Percentiles rank a stretch among this genome's conserved stretches.
Evolutionary conservation across 2,888 invertebrate genomes (phyloP).

Genomic region (Schizotus pectinicornis): DNA sequence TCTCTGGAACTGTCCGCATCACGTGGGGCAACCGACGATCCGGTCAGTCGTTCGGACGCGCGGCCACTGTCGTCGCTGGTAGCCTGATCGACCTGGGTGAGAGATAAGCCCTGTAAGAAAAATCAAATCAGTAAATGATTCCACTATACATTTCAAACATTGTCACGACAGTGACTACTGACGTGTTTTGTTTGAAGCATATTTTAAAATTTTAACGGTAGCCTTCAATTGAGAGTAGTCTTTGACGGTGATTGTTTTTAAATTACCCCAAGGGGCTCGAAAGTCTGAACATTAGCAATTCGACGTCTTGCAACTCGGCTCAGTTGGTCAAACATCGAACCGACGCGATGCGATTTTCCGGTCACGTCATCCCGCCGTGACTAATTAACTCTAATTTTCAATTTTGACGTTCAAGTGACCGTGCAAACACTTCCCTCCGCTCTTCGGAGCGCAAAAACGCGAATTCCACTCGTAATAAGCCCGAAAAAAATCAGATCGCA

Average conservation of each 20-base stretch:
- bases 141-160: no score
- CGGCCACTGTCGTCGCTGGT: constrained; percentile 85
- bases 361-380: background rate
- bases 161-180: no score
- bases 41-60: constrained; percentile 80
- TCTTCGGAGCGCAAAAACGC: background rate
- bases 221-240: no score
- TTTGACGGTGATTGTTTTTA: no score
- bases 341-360: no score
- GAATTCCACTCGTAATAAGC: background rate
- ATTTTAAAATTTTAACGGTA: no score
- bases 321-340: no score
- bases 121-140: constrained; percentile 2
- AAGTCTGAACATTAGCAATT: background rate
- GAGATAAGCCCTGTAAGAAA: constrained; percentile 68
- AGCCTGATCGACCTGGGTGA: constrained; percentile 75
- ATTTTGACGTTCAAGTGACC: background rate
- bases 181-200: no score
- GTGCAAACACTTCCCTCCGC: background rate
- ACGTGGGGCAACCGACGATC: constrained; percentile 76
- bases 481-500: background rate
- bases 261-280: background rate
- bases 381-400: constrained; percentile 5
- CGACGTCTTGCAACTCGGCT: no score
- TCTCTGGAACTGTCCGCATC: constrained; percentile 84